Evolutionary conservation across 2,113 vertebrate species (phyloP).

Genomic region (Hyperoodon ampullatus): DNA sequence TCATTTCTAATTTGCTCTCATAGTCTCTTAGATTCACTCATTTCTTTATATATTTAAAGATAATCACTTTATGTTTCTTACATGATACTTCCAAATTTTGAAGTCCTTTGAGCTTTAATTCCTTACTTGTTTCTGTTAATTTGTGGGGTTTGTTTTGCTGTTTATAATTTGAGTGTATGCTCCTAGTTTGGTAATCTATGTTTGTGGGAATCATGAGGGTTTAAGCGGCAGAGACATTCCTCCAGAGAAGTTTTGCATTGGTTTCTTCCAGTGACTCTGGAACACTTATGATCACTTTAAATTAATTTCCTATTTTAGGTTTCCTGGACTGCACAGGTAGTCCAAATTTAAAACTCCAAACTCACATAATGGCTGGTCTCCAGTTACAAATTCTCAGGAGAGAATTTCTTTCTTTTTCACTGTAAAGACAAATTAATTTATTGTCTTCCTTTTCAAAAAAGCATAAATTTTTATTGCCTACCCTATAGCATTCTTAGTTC

Average conservation of each 20-base stretch:
- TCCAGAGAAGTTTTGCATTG: not conserved
- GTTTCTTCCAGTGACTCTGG: not conserved
- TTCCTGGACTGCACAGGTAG: not conserved
- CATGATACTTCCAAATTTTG: not conserved
- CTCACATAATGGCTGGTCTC: not conserved
- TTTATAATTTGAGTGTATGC: not conserved
- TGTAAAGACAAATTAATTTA: not conserved
- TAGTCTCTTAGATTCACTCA: not conserved
- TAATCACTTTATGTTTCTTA: not conserved
- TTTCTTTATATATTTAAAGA: not conserved
- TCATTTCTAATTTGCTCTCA: not conserved
- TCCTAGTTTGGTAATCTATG: not conserved
- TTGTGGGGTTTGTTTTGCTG: not conserved
- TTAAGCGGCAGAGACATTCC: not conserved
- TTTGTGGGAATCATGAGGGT: not conserved
- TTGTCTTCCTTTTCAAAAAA: not conserved
- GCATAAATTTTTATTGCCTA: not conserved
- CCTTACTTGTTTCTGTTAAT: not conserved
- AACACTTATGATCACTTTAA: not conserved
- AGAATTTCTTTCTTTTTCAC: not conserved
- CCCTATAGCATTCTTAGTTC: not conserved
- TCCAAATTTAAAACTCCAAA: conserved; percentile 6
- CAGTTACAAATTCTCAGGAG: not conserved
- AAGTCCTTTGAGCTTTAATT: not conserved
- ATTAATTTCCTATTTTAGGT: not conserved